These are phyloP conservation scores for Stratiomys singularior DNA, from an alignment of 2,888 invertebrate genomes.

Conservation along the genomic window DNA sequence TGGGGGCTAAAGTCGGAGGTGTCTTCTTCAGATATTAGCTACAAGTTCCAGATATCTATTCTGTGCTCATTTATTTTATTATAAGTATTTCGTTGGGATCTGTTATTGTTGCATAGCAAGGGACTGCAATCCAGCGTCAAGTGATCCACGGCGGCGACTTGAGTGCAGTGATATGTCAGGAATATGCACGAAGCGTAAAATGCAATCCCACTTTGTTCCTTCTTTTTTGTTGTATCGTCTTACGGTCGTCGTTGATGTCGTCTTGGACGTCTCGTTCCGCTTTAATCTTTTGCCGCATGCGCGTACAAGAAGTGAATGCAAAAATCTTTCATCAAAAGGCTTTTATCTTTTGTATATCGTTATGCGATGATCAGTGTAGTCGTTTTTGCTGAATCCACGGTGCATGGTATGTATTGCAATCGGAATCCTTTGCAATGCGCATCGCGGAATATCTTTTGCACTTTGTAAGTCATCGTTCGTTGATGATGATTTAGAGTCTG, in stretches of 20 bases:
- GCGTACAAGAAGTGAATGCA: constrained; percentile 46
- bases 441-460: not conserved
- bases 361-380: not conserved
- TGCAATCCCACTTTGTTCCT: constrained; percentile 27
- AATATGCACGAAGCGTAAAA: constrained; percentile 43
- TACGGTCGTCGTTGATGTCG: too few relatives aligned
- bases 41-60: not conserved
- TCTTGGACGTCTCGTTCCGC: constrained; percentile 3
- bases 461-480: not conserved
- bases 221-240: not conserved
- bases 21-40: not conserved
- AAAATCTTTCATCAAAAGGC: constrained; percentile 49
- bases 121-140: too few relatives aligned
- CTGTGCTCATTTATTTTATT: constrained; percentile 26
- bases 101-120: not conserved
- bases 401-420: not conserved
- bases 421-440: constrained; percentile 6
- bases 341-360: constrained; percentile 45
- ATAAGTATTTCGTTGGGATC: not conserved
- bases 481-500: too few relatives aligned
- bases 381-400: not conserved
- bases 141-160: not conserved
- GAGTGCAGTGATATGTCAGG: constrained; percentile 25
- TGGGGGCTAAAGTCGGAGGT: not conserved
- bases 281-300: constrained; percentile 50